Percentiles rank a stretch among this genome's conserved stretches.
phyloP scores from a whole-genome alignment of 2,888 invertebrate genomes.

The Macrosoma leucophasiata region DNA sequence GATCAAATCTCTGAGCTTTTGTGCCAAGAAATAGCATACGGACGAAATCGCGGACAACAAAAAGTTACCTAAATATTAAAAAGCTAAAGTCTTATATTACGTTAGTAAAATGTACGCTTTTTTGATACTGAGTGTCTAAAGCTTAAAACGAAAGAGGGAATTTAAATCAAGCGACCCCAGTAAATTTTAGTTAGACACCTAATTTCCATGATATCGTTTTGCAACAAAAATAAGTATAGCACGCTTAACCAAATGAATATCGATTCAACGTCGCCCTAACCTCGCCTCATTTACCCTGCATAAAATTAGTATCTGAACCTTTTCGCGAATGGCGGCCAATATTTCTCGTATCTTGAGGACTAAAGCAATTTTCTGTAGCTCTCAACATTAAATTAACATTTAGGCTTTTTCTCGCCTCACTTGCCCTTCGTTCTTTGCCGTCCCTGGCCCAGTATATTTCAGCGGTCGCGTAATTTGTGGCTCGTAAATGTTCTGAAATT shows the following conservation, averaged over 20 bases:
- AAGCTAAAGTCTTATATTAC: too few relatives aligned
- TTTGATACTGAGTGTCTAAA: too few relatives aligned
- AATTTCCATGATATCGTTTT: constrained; percentile 55
- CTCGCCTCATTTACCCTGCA: constrained; percentile 64
- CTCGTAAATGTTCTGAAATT: constrained; percentile 76
- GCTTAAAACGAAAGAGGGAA: too few relatives aligned
- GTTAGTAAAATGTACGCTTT: too few relatives aligned
- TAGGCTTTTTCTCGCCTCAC: constrained; percentile 63
- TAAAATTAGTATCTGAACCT: constrained; percentile 67
- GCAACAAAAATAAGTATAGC: constrained; percentile 57
- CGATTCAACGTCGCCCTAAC: constrained; percentile 49
- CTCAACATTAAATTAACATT: constrained; percentile 73
- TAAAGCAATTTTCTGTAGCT: constrained; percentile 67
- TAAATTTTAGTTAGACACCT: too few relatives aligned
- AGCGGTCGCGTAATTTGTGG: constrained; percentile 75
- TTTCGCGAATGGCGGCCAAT: constrained; percentile 53
- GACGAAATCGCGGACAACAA: too few relatives aligned
- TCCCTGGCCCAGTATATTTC: constrained; percentile 70
- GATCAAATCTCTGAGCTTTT: too few relatives aligned
- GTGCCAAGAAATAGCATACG: too few relatives aligned
- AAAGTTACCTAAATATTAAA: too few relatives aligned
- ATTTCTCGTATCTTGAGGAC: constrained; percentile 63
- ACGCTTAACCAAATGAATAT: constrained; percentile 64
- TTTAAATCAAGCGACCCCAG: too few relatives aligned
- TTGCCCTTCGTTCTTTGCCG: constrained; percentile 51